Percentiles rank a stretch among this genome's conserved stretches.
Conservation (phyloP, 2,888 invertebrate genomes). For the Ramazzottius varieornatus region DNA sequence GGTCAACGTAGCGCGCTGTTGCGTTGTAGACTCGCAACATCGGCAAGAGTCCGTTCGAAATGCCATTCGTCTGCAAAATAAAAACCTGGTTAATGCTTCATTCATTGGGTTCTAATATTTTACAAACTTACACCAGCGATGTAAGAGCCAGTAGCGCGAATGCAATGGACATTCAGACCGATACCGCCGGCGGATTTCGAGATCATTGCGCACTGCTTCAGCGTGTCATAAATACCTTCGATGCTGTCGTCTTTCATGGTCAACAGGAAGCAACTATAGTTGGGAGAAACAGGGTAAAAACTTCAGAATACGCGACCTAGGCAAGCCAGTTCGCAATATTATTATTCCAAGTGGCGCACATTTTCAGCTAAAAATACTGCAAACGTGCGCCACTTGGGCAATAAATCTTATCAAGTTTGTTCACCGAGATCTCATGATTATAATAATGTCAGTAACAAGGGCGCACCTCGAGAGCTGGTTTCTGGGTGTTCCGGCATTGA, state of each 20-base stretch:
- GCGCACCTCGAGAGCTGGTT: slow-evolving; percentile 60
- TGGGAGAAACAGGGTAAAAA: no score
- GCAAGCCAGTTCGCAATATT: no score
- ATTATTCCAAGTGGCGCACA: no score
- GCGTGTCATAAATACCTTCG: slow-evolving; percentile 71
- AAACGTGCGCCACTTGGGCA: no score
- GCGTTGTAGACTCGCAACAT: slow-evolving; percentile 85
- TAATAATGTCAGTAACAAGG: not conserved
- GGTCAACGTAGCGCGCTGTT: slow-evolving; percentile 82
- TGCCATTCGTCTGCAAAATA: slow-evolving; percentile 44
- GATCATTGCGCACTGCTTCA: slow-evolving; percentile 72
- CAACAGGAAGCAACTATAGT: slow-evolving; percentile 58
- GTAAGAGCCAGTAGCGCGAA: slow-evolving; percentile 62
- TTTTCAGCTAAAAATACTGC: no score
- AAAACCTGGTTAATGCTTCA: not conserved
- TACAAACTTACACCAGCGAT: slow-evolving; percentile 44
- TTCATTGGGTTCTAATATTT: not conserved
- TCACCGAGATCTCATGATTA: not conserved
- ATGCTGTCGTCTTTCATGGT: slow-evolving; percentile 84
- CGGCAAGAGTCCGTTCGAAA: slow-evolving; percentile 79
- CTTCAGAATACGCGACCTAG: not conserved
- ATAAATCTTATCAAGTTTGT: no score
- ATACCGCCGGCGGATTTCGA: slow-evolving; percentile 94
- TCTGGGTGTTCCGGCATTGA: slow-evolving; percentile 65
- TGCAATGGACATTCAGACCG: slow-evolving; percentile 80